Evolutionary conservation across 1,140 invertebrate genomes (phyloP).

Genomic region (Littorina saxatilis): DNA sequence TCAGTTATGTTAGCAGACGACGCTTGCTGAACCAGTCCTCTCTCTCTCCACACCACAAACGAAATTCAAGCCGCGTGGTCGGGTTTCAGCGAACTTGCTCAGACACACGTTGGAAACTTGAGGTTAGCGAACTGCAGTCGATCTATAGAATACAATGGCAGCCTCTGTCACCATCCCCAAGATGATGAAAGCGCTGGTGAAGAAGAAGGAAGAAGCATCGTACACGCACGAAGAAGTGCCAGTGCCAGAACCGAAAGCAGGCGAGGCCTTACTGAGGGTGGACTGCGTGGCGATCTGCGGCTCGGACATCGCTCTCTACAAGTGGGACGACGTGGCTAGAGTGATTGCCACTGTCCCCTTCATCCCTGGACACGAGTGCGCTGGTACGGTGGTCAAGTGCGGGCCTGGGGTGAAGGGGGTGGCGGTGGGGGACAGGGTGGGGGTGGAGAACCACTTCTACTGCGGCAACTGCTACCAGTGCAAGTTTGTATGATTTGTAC

Average conservation of each 20-base stretch:
- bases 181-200: slow-evolving; percentile 68
- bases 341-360: slow-evolving; percentile 70
- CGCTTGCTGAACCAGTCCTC: no score
- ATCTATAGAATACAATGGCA: no score
- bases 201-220: slow-evolving; percentile 60
- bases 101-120: no score
- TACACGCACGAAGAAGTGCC: slow-evolving; percentile 62
- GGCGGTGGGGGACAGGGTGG: slow-evolving; percentile 60
- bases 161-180: slow-evolving; percentile 51
- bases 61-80: no score
- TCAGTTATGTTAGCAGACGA: no score
- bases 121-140: no score
- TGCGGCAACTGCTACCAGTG: slow-evolving; percentile 71
- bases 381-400: slow-evolving; percentile 70
- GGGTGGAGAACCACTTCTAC: slow-evolving; percentile 71
- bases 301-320: slow-evolving; percentile 69
- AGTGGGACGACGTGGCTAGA: slow-evolving; percentile 66
- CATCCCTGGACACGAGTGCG: slow-evolving; percentile 70
- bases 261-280: slow-evolving; percentile 67
- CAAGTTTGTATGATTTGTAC: slow-evolving; percentile 8
- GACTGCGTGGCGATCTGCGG: slow-evolving; percentile 69
- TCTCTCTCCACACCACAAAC: no score
- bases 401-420: slow-evolving; percentile 60
- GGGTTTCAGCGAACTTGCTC: no score
- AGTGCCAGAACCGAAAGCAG: slow-evolving; percentile 64